Evolutionary conservation across 2,113 vertebrate species (phyloP), one percentile per base, ranked within the genome.

Genomic region (Eubucco bourcierii): DNA sequence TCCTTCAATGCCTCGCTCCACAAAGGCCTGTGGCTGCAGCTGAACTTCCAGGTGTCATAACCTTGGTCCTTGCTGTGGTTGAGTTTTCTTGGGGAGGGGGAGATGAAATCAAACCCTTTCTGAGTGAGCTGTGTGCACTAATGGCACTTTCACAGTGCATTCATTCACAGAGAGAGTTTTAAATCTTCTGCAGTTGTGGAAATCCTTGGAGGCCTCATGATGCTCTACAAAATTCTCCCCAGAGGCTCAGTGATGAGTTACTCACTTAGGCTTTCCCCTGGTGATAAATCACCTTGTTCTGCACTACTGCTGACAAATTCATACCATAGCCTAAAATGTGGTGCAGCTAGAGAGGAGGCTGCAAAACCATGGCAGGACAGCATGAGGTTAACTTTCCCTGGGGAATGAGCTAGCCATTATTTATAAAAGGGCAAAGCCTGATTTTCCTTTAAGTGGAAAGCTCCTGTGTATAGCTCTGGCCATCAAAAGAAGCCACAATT

Each of bases 111-210:
- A 58, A 3, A 27, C 29, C 4, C 2, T 53, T 90, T 77, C 53
- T 0, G 0, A 71, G 56, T 1, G 44, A 61, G 53, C 44, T 18
- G 8, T 2, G 0, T 39, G 50, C 67, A 5, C 34, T 87, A 23
- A 21, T n/a, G 58, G 27, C 61, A 56, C 1, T 71, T 55, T 34
- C 0, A 0, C 12, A 21, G 18, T 4, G 19, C 1, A 0, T 58
- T 72, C 74, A 28, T 85, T 47, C 37, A 2, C 53, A 66, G 59
- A 59, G 74, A 47, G 20, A 37, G 50, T 81, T 87, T 65, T 28
- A 39, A 80, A 44, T 87, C 66, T 80, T 81, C 46, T 76, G 37
- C 84, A 83, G 47, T 24, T 25, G 10, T 67, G 37, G 65, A 70
- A 65, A 44, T 63, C n/a, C n/a, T 89, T 84, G 55, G 41, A 79